Conservation (phyloP, 2,113 vertebrate genomes). For the Manacus vitellinus region DNA sequence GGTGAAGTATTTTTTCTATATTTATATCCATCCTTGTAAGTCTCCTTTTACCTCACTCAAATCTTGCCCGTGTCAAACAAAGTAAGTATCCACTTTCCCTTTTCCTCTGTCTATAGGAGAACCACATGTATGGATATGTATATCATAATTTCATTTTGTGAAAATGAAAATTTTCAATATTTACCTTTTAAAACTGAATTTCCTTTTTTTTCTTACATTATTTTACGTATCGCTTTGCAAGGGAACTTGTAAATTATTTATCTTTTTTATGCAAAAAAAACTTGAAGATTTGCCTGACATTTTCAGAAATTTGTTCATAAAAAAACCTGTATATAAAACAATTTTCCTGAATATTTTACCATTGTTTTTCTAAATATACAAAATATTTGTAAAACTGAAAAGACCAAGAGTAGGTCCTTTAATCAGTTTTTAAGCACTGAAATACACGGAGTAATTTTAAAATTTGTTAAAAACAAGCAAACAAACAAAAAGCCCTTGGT, state of each 20-base stretch:
- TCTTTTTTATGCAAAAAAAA: neutral
- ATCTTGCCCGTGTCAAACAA: neutral
- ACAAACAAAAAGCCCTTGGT: neutral
- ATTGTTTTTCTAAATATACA: neutral
- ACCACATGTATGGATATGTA: neutral
- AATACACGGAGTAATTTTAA: neutral
- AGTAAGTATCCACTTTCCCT: neutral
- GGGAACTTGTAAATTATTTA: neutral
- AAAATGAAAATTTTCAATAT: neutral
- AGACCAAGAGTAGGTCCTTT: neutral
- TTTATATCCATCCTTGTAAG: neutral
- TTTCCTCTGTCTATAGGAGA: neutral
- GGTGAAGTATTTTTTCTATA: neutral
- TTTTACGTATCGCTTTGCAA: neutral
- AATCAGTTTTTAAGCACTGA: neutral
- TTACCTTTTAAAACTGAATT: neutral
- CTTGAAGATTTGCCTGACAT: neutral
- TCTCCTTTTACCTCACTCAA: neutral
- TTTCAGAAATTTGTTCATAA: neutral
- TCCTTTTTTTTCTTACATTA: neutral
- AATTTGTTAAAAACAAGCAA: neutral
- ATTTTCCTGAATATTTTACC: neutral
- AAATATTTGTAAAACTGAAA: neutral
- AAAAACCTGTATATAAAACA: accelerated
- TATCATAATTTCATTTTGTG: neutral